Percentiles rank a stretch among this genome's conserved stretches.
phyloP scores from a whole-genome alignment of 2,797 vertebrate genomes.

The Basileuterus tristriatus region DNA sequence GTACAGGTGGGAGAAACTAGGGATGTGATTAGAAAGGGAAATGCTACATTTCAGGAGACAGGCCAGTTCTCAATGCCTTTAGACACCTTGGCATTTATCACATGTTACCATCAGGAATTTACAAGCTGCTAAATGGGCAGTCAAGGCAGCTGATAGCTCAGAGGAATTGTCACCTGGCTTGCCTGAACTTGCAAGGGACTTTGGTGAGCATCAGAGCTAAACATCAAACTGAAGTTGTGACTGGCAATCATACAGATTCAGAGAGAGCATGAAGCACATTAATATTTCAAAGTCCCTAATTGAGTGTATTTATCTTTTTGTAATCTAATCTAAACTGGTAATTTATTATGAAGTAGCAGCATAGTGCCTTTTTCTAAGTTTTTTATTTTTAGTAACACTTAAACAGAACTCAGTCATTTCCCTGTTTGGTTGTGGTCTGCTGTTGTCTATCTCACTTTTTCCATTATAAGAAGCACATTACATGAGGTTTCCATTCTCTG shows the following conservation, averaged over 20 bases:
- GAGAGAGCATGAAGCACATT: background rate
- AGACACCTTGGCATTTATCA: background rate
- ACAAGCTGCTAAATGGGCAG: background rate
- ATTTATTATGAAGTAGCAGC: background rate
- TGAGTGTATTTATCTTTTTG: background rate
- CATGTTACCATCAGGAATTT: background rate
- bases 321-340: background rate
- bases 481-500: constrained; percentile 21
- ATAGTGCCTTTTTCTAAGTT: background rate
- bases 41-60: background rate
- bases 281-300: background rate
- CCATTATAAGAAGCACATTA: constrained; percentile 25
- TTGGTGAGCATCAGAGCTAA: background rate
- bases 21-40: constrained; percentile 3
- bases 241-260: background rate
- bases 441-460: constrained; percentile 14
- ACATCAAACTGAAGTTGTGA: background rate
- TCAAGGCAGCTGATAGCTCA: background rate
- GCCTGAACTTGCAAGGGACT: background rate
- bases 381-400: constrained; percentile 25
- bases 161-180: background rate
- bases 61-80: background rate
- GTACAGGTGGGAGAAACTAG: constrained; percentile 31
- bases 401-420: background rate
- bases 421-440: constrained; percentile 29